Evolutionary conservation across 2,888 invertebrate species (phyloP).

Genomic region (Tachina fera): DNA sequence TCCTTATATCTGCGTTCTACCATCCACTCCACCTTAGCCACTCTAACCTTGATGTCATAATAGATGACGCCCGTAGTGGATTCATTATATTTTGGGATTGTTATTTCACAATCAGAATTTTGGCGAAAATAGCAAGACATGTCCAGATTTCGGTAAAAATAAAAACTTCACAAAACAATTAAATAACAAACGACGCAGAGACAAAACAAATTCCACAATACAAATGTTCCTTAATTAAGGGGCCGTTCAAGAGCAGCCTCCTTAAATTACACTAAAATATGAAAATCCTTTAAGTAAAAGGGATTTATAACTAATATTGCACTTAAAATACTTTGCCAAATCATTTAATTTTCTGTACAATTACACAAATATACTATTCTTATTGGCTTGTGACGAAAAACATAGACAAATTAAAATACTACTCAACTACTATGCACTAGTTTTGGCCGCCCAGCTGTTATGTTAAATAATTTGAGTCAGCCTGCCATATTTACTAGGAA

Average conservation of each 20-base stretch:
- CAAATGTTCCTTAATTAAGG: not conserved
- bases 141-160: conserved; percentile 34
- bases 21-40: conserved; percentile 91
- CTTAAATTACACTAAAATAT: not conserved
- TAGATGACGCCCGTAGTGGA: conserved; percentile 87
- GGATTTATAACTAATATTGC: conserved; percentile 45
- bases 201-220: not conserved
- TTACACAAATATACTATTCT: conserved; percentile 16
- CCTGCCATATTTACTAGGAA: not conserved
- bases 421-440: not conserved
- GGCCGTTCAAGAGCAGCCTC: not conserved
- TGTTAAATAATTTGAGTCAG: not conserved
- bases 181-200: not conserved
- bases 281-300: not conserved
- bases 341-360: conserved; percentile 1
- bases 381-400: conserved; percentile 15
- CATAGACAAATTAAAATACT: not conserved
- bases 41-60: conserved; percentile 87
- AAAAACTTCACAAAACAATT: conserved; percentile 18
- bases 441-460: conserved; percentile 42
- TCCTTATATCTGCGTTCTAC: conserved; percentile 93
- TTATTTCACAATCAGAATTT: conserved; percentile 87
- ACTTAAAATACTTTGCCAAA: not conserved
- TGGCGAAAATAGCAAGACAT: conserved; percentile 91
- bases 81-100: conserved; percentile 87